phyloP scores from a whole-genome alignment of 2,888 invertebrate genomes.

The Chrysopilus asiliformis region DNA sequence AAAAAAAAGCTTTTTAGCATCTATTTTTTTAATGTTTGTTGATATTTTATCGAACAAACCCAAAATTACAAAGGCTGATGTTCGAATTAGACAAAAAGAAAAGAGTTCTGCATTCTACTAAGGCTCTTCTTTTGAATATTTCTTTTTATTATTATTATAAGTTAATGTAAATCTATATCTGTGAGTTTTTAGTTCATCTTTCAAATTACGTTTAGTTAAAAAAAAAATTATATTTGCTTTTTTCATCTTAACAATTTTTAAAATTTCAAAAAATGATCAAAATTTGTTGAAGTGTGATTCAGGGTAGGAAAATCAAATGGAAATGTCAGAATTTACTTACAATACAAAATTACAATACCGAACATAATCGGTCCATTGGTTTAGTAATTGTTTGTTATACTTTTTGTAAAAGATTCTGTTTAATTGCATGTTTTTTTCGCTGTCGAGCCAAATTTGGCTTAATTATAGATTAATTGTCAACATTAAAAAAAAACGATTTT shows the following conservation, averaged over 20 bases:
- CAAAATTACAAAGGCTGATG: too few relatives aligned
- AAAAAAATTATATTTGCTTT: too few relatives aligned
- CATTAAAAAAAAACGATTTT: too few relatives aligned
- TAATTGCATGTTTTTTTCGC: too few relatives aligned
- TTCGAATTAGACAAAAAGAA: too few relatives aligned
- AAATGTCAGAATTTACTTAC: neutral
- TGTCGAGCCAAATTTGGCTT: too few relatives aligned
- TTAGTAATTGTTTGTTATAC: neutral
- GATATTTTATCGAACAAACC: too few relatives aligned
- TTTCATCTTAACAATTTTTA: too few relatives aligned
- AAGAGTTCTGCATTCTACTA: too few relatives aligned
- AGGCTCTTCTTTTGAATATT: too few relatives aligned
- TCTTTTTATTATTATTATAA: neutral
- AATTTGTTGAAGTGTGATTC: neutral
- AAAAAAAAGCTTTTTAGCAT: neutral
- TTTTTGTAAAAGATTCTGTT: conserved; percentile 1
- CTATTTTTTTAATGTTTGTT: too few relatives aligned
- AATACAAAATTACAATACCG: conserved; percentile 5
- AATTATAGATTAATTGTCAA: too few relatives aligned
- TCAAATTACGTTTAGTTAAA: neutral
- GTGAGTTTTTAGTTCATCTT: neutral
- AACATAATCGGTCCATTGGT: conserved; percentile 8
- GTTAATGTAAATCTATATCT: neutral
- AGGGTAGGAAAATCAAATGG: neutral
- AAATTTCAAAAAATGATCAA: neutral